Evolutionary conservation across 2,888 invertebrate species (phyloP).

Genomic region (Petrolisthes cinctipes): DNA sequence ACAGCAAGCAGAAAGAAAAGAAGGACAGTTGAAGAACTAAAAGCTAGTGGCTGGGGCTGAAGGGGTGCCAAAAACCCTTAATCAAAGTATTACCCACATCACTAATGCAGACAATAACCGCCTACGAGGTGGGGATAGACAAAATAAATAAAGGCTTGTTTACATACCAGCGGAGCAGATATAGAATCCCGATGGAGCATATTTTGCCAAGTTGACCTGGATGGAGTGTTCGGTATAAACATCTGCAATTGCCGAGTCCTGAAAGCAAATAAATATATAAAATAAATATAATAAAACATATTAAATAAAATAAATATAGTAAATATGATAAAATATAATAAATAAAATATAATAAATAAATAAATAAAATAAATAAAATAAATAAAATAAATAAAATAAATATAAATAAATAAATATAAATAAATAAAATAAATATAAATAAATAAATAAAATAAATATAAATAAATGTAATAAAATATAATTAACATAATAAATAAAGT

Average conservation of each 20-base stretch:
- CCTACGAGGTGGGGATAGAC: not conserved
- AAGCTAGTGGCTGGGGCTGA: no score
- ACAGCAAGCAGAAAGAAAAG: no score
- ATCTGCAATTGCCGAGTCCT: constrained; percentile 93
- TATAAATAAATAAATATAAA: not conserved
- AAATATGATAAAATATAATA: constrained; percentile 43
- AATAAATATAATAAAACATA: constrained; percentile 23
- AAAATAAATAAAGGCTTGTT: constrained; percentile 75
- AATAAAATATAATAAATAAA: not conserved
- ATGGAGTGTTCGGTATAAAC: constrained; percentile 98
- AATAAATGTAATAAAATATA: not conserved
- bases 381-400: not conserved
- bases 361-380: not conserved
- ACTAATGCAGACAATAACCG: no score
- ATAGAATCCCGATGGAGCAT: constrained; percentile 97
- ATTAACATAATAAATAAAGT: not conserved
- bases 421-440: not conserved
- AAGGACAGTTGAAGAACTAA: no score
- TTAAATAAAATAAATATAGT: constrained; percentile 3
- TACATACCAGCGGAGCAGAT: constrained; percentile 86
- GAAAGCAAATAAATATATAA: constrained; percentile 66
- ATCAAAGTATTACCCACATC: no score
- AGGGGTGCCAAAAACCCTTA: no score
- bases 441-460: not conserved
- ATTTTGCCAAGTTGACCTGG: constrained; percentile 95